These are phyloP conservation scores for Holotrichia oblita DNA, from an alignment of 1,140 invertebrate species.

Conservation along the genomic window DNA sequence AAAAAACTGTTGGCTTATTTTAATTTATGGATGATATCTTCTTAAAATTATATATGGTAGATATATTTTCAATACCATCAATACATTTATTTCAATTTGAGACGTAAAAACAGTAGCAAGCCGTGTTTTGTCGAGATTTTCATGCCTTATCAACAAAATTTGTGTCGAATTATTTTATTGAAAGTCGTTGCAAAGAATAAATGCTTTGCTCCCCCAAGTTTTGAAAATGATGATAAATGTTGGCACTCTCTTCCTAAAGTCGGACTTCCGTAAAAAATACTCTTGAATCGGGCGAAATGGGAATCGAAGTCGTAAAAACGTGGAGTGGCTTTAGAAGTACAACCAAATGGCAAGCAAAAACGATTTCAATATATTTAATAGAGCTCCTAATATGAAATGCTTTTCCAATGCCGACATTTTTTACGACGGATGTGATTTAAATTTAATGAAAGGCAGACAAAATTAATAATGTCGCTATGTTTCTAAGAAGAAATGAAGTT, in stretches of 20 bases:
- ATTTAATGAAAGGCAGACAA: not conserved
- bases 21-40: no score
- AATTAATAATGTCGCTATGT: no score
- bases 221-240: constrained; percentile 6
- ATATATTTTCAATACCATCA: not conserved
- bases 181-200: not conserved
- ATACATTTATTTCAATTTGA: not conserved
- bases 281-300: not conserved
- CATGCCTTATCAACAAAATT: not conserved
- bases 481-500: no score
- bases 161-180: not conserved
- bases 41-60: no score
- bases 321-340: not conserved
- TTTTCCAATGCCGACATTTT: not conserved
- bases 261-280: not conserved
- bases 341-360: not conserved
- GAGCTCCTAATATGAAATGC: not conserved
- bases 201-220: not conserved
- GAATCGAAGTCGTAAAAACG: not conserved
- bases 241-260: not conserved
- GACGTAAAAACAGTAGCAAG: not conserved
- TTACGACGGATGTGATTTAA: not conserved
- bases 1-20: no score
- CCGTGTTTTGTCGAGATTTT: not conserved
- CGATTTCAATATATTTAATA: not conserved